A percentile compares a stretch with the other conserved stretches of the same genome.
Evolutionary conservation across 1,140 invertebrate species (phyloP).

Genomic region (Drosophila nikananu): DNA sequence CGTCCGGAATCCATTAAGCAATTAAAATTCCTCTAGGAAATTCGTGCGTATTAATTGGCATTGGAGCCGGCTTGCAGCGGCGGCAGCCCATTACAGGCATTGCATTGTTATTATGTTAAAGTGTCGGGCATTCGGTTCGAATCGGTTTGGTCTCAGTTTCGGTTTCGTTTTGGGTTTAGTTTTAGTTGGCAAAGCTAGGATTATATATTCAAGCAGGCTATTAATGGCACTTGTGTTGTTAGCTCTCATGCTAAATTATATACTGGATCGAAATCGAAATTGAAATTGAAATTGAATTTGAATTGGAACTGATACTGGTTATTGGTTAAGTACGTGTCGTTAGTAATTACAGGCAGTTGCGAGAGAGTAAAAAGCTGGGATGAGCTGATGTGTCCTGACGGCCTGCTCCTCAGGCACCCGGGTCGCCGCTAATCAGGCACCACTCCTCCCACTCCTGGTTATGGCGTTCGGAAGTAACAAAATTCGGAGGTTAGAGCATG

Average conservation of each 20-base stretch:
- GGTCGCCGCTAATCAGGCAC: conserved; percentile 53
- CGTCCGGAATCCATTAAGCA: conserved; percentile 64
- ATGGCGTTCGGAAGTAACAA: conserved; percentile 63
- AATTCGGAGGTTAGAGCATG: conserved; percentile 66
- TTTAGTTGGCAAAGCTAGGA: conserved; percentile 40
- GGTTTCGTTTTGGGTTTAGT: background rate
- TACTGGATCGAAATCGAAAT: conserved; percentile 23
- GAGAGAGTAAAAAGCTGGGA: conserved; percentile 72
- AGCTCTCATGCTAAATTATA: conserved; percentile 71
- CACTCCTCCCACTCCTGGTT: conserved; percentile 46
- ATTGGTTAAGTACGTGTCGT: conserved; percentile 40
- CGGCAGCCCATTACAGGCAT: conserved; percentile 25
- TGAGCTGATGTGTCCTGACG: conserved; percentile 74
- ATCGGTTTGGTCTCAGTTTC: conserved; percentile 7
- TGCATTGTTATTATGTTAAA: conserved; percentile 33
- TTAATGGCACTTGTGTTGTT: conserved; percentile 45
- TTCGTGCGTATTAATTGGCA: conserved; percentile 67
- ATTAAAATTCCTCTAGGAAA: conserved; percentile 59
- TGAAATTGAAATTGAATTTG: conserved; percentile 22
- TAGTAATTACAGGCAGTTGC: conserved; percentile 69
- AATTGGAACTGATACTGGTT: conserved; percentile 22
- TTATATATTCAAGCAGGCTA: conserved; percentile 43
- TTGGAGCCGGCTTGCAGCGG: conserved; percentile 47
- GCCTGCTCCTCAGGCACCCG: conserved; percentile 72
- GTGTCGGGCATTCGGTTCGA: conserved; percentile 24